Percentiles rank a stretch among this genome's conserved stretches.
phyloP scores from a whole-genome alignment of 2,797 vertebrate genomes.

The Tadarida brasiliensis region DNA sequence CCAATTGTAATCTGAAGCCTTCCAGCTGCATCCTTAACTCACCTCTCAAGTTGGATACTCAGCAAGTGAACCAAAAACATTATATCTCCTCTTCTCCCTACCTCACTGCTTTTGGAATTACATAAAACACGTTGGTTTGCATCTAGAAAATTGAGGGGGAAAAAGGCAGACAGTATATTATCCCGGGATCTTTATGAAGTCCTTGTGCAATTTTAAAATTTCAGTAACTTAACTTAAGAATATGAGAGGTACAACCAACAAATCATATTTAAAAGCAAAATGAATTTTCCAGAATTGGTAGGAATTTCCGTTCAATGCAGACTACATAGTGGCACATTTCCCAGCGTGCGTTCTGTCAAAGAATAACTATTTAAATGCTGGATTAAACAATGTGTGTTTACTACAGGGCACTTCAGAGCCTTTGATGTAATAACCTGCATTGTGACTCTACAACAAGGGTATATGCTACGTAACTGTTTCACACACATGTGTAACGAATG shows the following conservation, averaged over 20 bases:
- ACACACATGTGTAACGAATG: neutral
- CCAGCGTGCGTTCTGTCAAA: neutral
- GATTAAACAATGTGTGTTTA: conserved; percentile 18
- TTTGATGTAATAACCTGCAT: neutral
- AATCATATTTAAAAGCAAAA: conserved; percentile 34
- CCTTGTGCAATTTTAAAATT: neutral
- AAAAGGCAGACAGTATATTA: neutral
- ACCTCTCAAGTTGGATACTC: neutral
- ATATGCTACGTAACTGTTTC: neutral
- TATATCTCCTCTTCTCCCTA: neutral
- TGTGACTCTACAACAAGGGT: neutral
- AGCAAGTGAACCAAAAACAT: conserved; percentile 35
- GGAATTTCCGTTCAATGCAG: neutral
- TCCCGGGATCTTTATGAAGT: conserved; percentile 11
- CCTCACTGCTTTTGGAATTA: neutral
- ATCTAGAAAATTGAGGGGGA: neutral
- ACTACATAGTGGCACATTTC: neutral
- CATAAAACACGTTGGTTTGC: neutral
- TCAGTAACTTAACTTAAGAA: neutral
- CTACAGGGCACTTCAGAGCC: neutral
- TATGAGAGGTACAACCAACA: neutral
- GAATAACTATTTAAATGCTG: neutral
- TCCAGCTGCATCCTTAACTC: conserved; percentile 41
- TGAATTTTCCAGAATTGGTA: conserved; percentile 36
- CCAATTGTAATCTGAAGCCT: conserved; percentile 29